Evolutionary conservation across 2,113 vertebrate genomes (phyloP).

Genomic region (Platanista minor): DNA sequence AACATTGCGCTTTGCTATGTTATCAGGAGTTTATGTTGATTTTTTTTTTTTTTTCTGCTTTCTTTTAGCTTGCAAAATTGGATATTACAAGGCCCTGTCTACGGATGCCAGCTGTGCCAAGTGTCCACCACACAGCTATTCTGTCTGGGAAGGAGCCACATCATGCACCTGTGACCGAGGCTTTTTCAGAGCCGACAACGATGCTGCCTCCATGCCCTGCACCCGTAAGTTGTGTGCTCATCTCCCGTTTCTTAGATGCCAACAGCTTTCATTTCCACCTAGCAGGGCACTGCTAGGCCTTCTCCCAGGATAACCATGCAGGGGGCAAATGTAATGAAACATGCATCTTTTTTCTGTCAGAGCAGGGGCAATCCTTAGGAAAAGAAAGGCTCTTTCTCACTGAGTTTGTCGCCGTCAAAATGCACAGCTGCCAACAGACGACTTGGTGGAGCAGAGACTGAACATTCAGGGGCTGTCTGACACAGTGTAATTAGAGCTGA

Average conservation of each 20-base stretch:
- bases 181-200: conserved; percentile 93
- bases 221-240: conserved; percentile 89
- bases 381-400: neutral
- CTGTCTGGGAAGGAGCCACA: conserved; percentile 93
- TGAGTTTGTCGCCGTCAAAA: neutral
- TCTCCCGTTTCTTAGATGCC: neutral
- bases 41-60: conserved; percentile 38
- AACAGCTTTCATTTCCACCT: neutral
- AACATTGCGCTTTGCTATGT: conserved; percentile 35
- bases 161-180: conserved; percentile 95
- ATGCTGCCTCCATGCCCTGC: conserved; percentile 95
- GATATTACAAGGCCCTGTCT: conserved; percentile 95
- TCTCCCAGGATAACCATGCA: neutral
- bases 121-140: conserved; percentile 96
- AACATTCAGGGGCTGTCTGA: neutral
- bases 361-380: neutral
- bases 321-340: conserved; percentile 17
- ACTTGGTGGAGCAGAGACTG: neutral
- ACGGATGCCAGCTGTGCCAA: conserved; percentile 91
- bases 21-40: conserved; percentile 28
- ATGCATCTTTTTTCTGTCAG: neutral
- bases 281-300: neutral
- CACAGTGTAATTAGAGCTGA: conserved; percentile 43
- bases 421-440: neutral
- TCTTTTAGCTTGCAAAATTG: conserved; percentile 93